These are phyloP conservation scores for Xestia sexstrigata DNA, from an alignment of 2,888 invertebrate species.

Conservation along the genomic window DNA sequence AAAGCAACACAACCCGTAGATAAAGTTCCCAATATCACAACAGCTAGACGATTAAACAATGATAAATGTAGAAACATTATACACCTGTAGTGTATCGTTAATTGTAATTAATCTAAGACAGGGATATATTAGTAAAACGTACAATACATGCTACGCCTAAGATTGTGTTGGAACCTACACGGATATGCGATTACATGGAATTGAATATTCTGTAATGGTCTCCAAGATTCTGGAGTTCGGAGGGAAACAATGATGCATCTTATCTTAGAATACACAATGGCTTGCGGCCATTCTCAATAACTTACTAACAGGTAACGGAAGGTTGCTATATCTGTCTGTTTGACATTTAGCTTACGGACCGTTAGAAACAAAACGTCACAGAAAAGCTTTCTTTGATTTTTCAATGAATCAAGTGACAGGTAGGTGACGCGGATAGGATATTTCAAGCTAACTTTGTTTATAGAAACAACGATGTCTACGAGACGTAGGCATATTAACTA, in stretches of 20 bases:
- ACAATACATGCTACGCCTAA: constrained; percentile 37
- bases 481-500: too few species aligned
- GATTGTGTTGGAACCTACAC: constrained; percentile 39
- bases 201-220: constrained; percentile 42
- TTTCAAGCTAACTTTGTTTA: too few species aligned
- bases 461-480: too few species aligned
- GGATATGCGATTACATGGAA: constrained; percentile 63
- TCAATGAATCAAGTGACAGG: too few species aligned
- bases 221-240: background rate
- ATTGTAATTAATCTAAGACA: constrained; percentile 56
- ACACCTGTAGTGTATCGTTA: constrained; percentile 47
- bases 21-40: constrained; percentile 36
- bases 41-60: constrained; percentile 48
- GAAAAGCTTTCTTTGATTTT: too few species aligned
- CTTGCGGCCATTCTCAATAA: too few species aligned
- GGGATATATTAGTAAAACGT: constrained; percentile 42
- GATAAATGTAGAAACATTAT: constrained; percentile 57
- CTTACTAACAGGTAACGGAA: too few species aligned
- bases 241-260: constrained; percentile 6
- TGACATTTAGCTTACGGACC: too few species aligned
- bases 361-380: too few species aligned
- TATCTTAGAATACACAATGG: background rate
- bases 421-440: too few species aligned
- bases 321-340: too few species aligned
- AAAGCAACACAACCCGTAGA: background rate